Percentiles rank a stretch among this genome's conserved stretches.
Conservation (phyloP, 2,888 invertebrate species). For the Buathra laborator region DNA sequence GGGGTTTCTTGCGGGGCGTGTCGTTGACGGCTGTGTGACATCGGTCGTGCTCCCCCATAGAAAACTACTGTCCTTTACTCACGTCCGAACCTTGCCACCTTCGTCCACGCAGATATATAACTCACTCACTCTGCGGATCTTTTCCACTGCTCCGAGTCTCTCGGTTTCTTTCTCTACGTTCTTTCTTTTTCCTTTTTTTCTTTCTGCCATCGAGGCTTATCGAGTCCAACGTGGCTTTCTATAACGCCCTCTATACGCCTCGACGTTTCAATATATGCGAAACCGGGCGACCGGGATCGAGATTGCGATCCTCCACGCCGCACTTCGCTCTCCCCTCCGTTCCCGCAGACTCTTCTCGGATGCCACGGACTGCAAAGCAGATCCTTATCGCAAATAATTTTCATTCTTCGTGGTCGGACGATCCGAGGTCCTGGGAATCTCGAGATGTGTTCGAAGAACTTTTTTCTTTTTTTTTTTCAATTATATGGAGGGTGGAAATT, state of each 20-base stretch:
- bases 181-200: constrained; percentile 12
- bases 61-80: constrained; percentile 38
- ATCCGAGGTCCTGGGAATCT: constrained; percentile 26
- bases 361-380: constrained; percentile 32
- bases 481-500: not conserved
- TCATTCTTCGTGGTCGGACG: constrained; percentile 61
- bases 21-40: constrained; percentile 66
- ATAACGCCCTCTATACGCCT: constrained; percentile 22
- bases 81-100: constrained; percentile 36
- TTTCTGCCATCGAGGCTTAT: constrained; percentile 28
- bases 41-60: constrained; percentile 59
- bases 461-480: constrained; percentile 29
- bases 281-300: constrained; percentile 50
- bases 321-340: not conserved
- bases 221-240: constrained; percentile 40
- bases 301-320: constrained; percentile 54
- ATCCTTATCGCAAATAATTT: constrained; percentile 67
- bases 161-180: not conserved
- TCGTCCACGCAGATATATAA: not conserved
- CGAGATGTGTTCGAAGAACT: constrained; percentile 31
- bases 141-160: constrained; percentile 8
- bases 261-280: constrained; percentile 66
- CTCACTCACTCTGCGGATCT: constrained; percentile 12
- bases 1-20: constrained; percentile 59
- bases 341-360: constrained; percentile 38